These are phyloP conservation scores for Aphaenogaster floridana DNA, from an alignment of 1,140 invertebrate species.

Conservation along the genomic window DNA sequence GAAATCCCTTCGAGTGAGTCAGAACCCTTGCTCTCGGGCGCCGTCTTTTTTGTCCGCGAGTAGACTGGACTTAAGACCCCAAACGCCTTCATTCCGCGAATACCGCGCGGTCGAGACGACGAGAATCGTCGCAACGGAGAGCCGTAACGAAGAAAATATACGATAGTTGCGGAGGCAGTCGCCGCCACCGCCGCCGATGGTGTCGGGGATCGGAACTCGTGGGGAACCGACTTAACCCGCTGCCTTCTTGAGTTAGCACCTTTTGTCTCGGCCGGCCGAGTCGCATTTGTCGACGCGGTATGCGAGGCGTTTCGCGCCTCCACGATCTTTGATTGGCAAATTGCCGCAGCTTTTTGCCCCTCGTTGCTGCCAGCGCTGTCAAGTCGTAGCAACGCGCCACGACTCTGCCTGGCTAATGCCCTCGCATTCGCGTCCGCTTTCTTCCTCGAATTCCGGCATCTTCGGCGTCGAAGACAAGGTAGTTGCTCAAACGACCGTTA, in stretches of 20 bases:
- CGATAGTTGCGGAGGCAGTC: constrained; percentile 18
- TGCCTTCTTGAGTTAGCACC: constrained; percentile 69
- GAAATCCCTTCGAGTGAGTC: not conserved
- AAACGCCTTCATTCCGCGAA: constrained; percentile 71
- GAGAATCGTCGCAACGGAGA: constrained; percentile 21
- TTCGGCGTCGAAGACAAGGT: not conserved
- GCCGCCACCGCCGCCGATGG: not conserved
- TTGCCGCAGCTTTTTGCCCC: constrained; percentile 47
- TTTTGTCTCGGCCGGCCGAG: constrained; percentile 62
- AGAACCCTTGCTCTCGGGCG: constrained; percentile 18
- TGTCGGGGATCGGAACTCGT: constrained; percentile 32
- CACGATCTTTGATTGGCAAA: constrained; percentile 70
- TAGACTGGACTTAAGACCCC: constrained; percentile 20
- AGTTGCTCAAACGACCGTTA: not conserved
- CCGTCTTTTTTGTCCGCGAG: constrained; percentile 21
- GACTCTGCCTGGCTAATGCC: constrained; percentile 28
- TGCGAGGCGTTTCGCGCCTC: constrained; percentile 69
- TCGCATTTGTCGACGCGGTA: constrained; percentile 69
- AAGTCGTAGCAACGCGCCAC: not conserved
- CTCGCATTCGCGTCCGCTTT: constrained; percentile 8
- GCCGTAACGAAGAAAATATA: constrained; percentile 38
- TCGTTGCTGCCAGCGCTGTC: not conserved
- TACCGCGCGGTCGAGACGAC: constrained; percentile 45
- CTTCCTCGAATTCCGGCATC: constrained; percentile 15
- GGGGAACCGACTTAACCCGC: constrained; percentile 53